Base-by-base conservation (phyloP, 53 echinoderm and acorn worm species). In the Hippasteria phrygiana region DNA sequence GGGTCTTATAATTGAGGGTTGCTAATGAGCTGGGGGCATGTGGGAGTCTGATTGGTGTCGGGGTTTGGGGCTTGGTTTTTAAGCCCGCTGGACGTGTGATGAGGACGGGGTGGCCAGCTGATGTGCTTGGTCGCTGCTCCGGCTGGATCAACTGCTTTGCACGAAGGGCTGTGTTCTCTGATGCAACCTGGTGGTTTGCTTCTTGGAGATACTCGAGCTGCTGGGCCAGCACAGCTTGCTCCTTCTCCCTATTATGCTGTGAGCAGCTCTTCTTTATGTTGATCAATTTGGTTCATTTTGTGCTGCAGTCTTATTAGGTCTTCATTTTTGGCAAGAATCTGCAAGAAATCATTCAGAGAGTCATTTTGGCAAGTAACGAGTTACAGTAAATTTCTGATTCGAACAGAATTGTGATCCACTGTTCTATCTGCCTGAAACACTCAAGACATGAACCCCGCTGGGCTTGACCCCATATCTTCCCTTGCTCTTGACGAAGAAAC, bases 41-140 rank as follows among this genome's bases (percentile, higher is more conserved):
- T 40, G 35, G 41, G 72, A 72, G 38, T 12, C 9, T 4, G 24
- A 42, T 31, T 35, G 33, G 73, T 18, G 43, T 22, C 22, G 27
- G 56, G 3, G 56, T 56, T 18, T 56, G 56, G 56, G 73, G 73
- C 27, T 73, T 73, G 13, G 20, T 22, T 27, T 73, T 73, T 0
- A n/a, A 8, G 18, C 73, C 73, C 9, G 43, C 73, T 73, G 73
- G 41, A n/a, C 73, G 18, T 41, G 46, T 43, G 10, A 73, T 4
- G n/a, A 73, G 24, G 18, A 45, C 73, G 20, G 42, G 73, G 12
- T 73, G 73, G 20, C 73, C 73, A 43, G 73, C 73, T 24, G 73
- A 73, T 43, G 73, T 43, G 41, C 73, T 73, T 29, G 73, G 73
- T 5, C 43, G 41, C 73, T 73, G 43, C 73, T 73, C 73, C 43